phyloP scores from a whole-genome alignment of 1,140 invertebrate genomes.

The Mamestra configurata region DNA sequence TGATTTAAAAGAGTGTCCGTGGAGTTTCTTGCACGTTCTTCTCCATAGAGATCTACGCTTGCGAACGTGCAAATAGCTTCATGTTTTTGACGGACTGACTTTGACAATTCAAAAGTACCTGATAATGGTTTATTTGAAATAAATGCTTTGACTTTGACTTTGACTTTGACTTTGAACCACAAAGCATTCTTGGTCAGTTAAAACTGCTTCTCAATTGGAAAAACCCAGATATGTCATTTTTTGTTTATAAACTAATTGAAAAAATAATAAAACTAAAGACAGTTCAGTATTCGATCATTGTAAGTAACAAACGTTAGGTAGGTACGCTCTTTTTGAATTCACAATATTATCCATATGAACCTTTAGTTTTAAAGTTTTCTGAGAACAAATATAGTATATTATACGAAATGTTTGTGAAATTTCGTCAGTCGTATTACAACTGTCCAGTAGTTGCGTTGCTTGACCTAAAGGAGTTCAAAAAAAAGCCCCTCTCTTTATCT shows the following conservation, averaged over 20 bases:
- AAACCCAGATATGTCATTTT: not conserved
- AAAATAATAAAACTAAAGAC: conserved; percentile 1
- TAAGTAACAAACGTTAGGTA: conserved; percentile 3
- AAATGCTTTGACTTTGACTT: no score
- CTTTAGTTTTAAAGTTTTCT: not conserved
- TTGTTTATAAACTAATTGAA: not conserved
- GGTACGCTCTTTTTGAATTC: no score
- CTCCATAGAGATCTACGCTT: no score
- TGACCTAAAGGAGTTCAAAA: conserved; percentile 1
- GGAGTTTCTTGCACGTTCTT: no score
- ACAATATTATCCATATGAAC: conserved; percentile 8
- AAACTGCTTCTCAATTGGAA: conserved; percentile 5
- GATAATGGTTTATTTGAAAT: no score
- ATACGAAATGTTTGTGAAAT: no score
- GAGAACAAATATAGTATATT: no score
- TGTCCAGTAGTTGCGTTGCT: not conserved
- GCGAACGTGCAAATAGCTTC: no score
- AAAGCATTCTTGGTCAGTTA: not conserved
- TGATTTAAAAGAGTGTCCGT: no score
- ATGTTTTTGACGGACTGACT: no score
- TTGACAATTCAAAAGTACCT: no score
- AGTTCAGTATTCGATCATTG: conserved; percentile 11
- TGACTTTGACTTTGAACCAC: not conserved
- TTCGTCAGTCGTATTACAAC: not conserved
- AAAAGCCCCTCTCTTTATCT: not conserved